Conservation (phyloP, 2,113 vertebrate genomes). For the Hemibagrus wyckioides region DNA sequence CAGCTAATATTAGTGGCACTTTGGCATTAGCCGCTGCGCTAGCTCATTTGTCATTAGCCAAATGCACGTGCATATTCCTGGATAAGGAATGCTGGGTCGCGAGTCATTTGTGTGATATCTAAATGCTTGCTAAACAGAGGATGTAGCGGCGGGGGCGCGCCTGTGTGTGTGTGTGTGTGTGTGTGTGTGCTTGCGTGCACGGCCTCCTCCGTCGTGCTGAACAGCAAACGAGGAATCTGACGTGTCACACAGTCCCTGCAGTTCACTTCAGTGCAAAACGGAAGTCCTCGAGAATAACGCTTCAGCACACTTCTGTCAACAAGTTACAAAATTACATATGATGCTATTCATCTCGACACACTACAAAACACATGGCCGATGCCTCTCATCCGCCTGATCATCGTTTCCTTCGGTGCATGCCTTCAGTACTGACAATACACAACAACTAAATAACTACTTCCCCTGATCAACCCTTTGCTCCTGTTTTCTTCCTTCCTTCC, state of each 20-base stretch:
- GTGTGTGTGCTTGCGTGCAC: slow-evolving; percentile 3
- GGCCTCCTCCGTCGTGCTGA: slow-evolving; percentile 40
- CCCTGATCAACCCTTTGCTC: neutral
- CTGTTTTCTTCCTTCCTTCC: too few species aligned
- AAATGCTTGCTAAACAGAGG: slow-evolving; percentile 16
- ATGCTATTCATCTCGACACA: too few species aligned
- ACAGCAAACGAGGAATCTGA: slow-evolving; percentile 39
- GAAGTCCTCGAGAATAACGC: neutral
- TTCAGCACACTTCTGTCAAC: neutral
- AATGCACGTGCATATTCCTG: neutral
- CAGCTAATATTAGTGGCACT: neutral
- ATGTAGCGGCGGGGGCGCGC: slow-evolving; percentile 19
- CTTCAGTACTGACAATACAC: neutral
- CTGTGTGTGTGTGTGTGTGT: neutral
- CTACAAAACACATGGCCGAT: neutral
- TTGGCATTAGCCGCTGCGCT: neutral
- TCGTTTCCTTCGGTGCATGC: neutral
- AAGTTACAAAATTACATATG: neutral
- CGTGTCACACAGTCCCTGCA: slow-evolving; percentile 38
- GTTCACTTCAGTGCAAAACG: neutral
- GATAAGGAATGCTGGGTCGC: neutral
- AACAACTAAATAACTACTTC: neutral
- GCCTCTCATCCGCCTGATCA: neutral
- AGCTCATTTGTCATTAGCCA: neutral
- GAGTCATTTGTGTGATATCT: neutral